These are phyloP conservation scores for Gnathonemus longibarbis DNA, from an alignment of 2,113 vertebrate species.

Conservation along the genomic window DNA sequence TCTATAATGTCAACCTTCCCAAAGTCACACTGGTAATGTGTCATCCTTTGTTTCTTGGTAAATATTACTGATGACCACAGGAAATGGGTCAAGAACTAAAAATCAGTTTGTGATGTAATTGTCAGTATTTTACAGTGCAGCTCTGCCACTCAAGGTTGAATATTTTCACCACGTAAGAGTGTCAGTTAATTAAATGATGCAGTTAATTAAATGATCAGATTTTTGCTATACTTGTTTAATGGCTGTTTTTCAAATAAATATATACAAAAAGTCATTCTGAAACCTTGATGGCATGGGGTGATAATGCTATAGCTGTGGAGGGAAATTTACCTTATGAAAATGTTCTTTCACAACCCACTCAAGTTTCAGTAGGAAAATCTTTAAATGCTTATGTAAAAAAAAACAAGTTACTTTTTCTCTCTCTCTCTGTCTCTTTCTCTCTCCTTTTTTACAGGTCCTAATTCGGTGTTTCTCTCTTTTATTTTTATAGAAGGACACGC, in stretches of 20 bases:
- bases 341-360: slow-evolving; percentile 97
- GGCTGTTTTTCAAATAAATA: slow-evolving; percentile 96
- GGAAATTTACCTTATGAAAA: slow-evolving; percentile 93
- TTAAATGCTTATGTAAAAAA: slow-evolving; percentile 62
- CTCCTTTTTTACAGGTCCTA: not conserved
- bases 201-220: slow-evolving; percentile 34
- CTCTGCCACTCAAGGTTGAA: not conserved
- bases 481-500: not conserved
- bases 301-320: slow-evolving; percentile 87
- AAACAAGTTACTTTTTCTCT: slow-evolving; percentile 27
- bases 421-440: slow-evolving; percentile 9
- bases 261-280: slow-evolving; percentile 96
- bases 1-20: not conserved
- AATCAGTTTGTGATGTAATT: not conserved
- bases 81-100: not conserved
- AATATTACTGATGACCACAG: not conserved
- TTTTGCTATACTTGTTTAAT: slow-evolving; percentile 71
- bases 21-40: not conserved
- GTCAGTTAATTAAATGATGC: slow-evolving; percentile 34
- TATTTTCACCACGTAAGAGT: not conserved
- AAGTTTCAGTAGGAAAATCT: slow-evolving; percentile 89
- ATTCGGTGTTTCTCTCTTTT: not conserved
- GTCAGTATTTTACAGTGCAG: not conserved
- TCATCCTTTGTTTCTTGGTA: not conserved
- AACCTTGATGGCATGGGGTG: slow-evolving; percentile 93